These are phyloP conservation scores for Onychorhynchus coronatus DNA, from an alignment of 2,113 vertebrate species.

Conservation along the genomic window DNA sequence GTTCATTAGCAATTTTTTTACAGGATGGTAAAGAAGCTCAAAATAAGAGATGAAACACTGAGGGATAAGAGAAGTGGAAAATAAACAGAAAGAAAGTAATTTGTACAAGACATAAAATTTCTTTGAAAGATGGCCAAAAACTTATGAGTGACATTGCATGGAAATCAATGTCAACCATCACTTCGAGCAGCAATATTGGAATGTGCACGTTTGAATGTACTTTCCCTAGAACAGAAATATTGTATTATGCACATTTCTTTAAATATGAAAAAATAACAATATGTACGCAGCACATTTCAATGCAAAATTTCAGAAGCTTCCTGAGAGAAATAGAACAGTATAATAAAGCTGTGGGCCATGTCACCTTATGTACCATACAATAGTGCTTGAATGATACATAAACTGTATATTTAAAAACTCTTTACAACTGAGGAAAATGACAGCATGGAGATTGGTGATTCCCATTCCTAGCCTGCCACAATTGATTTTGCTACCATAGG, in stretches of 20 bases:
- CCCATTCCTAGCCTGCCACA: background rate
- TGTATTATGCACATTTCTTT: background rate
- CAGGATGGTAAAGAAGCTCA: background rate
- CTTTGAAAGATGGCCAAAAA: background rate
- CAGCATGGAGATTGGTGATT: fast-evolving
- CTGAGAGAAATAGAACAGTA: background rate
- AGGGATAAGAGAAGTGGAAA: background rate
- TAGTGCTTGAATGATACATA: background rate
- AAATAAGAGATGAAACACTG: background rate
- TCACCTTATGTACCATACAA: background rate
- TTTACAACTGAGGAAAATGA: background rate
- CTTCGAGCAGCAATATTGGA: background rate
- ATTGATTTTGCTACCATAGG: background rate
- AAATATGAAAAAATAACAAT: background rate
- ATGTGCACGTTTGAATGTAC: background rate
- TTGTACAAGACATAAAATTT: background rate
- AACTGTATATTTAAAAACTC: background rate
- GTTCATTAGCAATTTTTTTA: background rate
- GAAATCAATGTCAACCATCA: background rate
- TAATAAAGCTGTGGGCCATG: background rate
- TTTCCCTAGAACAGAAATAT: background rate
- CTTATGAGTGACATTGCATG: background rate
- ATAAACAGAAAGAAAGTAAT: background rate
- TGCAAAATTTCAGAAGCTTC: background rate
- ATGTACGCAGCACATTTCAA: background rate